A percentile compares a stretch with the other conserved stretches of the same genome.
phyloP scores from a whole-genome alignment of 2,113 vertebrate species.

The Ageneiosus marmoratus region DNA sequence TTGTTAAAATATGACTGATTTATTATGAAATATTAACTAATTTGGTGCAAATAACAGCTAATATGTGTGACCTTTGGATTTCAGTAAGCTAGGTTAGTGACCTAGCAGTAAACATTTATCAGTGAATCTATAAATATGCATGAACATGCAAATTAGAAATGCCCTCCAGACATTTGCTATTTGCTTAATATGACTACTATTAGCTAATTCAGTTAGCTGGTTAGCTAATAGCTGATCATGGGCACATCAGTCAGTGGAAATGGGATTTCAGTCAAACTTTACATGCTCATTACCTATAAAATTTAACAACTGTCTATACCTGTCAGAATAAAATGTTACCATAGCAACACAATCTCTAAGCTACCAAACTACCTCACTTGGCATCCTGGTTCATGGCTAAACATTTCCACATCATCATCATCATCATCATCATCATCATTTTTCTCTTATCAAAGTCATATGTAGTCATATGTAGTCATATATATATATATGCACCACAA shows the following conservation, averaged over 20 bases:
- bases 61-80: not conserved
- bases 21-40: not conserved
- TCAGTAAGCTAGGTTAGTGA: not conserved
- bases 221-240: not conserved
- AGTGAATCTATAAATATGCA: too few species aligned
- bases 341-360: not conserved
- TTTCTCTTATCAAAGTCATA: not conserved
- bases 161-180: not conserved
- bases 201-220: not conserved
- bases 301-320: not conserved
- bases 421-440: not conserved
- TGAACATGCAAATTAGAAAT: not conserved
- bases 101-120: not conserved
- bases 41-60: not conserved
- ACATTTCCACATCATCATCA: not conserved
- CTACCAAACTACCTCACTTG: not conserved
- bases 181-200: not conserved
- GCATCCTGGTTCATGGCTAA: not conserved
- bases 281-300: not conserved
- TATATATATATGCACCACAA: not conserved
- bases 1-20: not conserved
- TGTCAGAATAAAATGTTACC: not conserved
- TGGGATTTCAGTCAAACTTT: not conserved
- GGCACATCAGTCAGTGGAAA: not conserved
- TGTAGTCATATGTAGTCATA: not conserved